A percentile compares a stretch with the other conserved stretches of the same genome.
Conservation (phyloP, 2,797 vertebrate genomes). For the Etheostoma perlongum region DNA sequence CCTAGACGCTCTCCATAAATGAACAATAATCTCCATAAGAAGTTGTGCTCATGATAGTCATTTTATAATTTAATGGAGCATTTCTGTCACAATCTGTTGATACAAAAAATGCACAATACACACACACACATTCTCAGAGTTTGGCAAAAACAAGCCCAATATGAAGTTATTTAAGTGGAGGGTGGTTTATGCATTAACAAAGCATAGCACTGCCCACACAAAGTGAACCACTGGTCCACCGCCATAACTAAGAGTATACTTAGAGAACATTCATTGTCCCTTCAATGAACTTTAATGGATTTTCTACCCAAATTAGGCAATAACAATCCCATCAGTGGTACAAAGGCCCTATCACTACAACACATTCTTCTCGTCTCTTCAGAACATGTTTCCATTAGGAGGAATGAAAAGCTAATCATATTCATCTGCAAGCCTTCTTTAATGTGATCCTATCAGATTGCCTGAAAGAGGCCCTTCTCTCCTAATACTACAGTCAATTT, state of each 20-base stretch:
- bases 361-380: constrained; percentile 71
- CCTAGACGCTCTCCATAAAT: constrained; percentile 46
- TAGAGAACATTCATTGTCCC: constrained; percentile 66
- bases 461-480: constrained; percentile 68
- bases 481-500: constrained; percentile 79
- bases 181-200: constrained; percentile 49
- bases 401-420: constrained; percentile 81
- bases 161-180: constrained; percentile 51
- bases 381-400: constrained; percentile 79
- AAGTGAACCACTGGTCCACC: constrained; percentile 48
- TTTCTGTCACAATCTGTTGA: constrained; percentile 58
- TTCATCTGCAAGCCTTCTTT: constrained; percentile 80
- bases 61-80: constrained; percentile 67
- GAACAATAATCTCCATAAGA: constrained; percentile 61
- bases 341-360: constrained; percentile 68
- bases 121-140: constrained; percentile 53
- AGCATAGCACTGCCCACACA: constrained; percentile 64
- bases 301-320: constrained; percentile 81
- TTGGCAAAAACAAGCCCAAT: constrained; percentile 42
- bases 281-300: constrained; percentile 71
- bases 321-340: constrained; percentile 75
- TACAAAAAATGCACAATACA: constrained; percentile 29
- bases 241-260: constrained; percentile 62
- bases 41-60: constrained; percentile 42
- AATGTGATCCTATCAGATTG: constrained; percentile 78